Evolutionary conservation across 2,113 vertebrate species (phyloP).

Genomic region (Mobula hypostoma): DNA sequence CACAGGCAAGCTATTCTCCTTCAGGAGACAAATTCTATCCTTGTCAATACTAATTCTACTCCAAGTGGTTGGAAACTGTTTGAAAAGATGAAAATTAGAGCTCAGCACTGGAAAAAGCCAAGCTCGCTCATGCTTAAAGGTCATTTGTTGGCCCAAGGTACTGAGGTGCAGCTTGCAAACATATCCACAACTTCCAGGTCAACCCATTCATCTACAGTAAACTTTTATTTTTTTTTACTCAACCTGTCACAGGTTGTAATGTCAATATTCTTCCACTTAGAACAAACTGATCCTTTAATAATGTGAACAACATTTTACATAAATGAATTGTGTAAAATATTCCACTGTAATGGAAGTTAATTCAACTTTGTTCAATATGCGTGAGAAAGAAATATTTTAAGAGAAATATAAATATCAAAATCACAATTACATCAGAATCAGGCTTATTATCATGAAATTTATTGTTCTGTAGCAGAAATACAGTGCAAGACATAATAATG

Average conservation of each 20-base stretch:
- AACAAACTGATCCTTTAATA: neutral
- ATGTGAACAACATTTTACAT: neutral
- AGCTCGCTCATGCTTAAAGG: conserved; percentile 84
- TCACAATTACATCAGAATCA: too few species aligned
- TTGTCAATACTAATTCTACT: conserved; percentile 83
- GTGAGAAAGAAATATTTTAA: conserved; percentile 46
- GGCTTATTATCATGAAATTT: too few species aligned
- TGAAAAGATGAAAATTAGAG: conserved; percentile 67
- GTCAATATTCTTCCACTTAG: conserved; percentile 54
- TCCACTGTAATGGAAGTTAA: neutral
- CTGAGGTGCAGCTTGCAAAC: conserved; percentile 56
- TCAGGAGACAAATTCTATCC: conserved; percentile 71
- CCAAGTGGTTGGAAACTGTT: conserved; percentile 60
- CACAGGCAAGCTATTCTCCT: conserved; percentile 66
- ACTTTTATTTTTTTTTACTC: conserved; percentile 54
- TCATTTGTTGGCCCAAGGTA: conserved; percentile 70
- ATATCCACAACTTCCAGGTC: conserved; percentile 53
- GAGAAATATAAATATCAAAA: conserved; percentile 41
- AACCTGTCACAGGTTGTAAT: conserved; percentile 70
- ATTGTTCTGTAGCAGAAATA: too few species aligned
- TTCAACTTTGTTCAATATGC: conserved; percentile 34
- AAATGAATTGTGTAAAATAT: neutral
- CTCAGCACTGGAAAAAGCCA: conserved; percentile 51
- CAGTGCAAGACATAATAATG: too few species aligned
- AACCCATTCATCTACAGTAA: conserved; percentile 56